Conservation (phyloP, 2,888 invertebrate genomes). For the Conops quadrifasciatus region DNA sequence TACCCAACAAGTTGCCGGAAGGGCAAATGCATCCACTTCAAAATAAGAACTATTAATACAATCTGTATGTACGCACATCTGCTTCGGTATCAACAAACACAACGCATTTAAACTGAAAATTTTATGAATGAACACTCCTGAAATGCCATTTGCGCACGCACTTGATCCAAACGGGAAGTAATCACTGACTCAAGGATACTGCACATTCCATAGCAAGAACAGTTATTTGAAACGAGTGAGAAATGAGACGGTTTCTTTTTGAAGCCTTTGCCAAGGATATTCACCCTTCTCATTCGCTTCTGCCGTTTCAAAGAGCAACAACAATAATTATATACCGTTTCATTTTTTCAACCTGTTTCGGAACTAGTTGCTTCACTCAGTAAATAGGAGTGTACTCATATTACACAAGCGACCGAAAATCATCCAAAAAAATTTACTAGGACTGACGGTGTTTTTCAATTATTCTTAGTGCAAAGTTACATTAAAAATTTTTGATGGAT, state of each 20-base stretch:
- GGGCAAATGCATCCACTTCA: background rate
- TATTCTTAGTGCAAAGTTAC: too few relatives aligned
- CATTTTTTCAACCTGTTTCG: conserved; percentile 1
- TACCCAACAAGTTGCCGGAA: background rate
- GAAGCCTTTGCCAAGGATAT: conserved; percentile 18
- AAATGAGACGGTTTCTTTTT: background rate
- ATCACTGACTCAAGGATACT: background rate
- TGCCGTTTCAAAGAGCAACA: background rate
- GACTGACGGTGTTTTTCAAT: too few relatives aligned
- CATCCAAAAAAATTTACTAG: too few relatives aligned
- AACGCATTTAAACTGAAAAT: conserved; percentile 30
- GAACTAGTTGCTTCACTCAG: background rate
- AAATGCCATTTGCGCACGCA: conserved; percentile 14
- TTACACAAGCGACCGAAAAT: too few relatives aligned
- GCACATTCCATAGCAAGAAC: background rate
- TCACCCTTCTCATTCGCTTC: background rate
- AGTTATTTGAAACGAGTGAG: background rate
- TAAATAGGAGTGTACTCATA: too few relatives aligned
- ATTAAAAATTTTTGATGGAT: too few relatives aligned
- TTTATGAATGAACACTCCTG: conserved; percentile 40
- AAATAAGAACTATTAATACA: conserved; percentile 20
- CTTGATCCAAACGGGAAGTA: background rate
- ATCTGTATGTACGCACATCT: background rate
- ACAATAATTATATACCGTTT: background rate
- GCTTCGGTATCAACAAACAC: background rate